Base-by-base conservation (phyloP, 1,140 invertebrate genomes). In the Lethocerus indicus region DNA sequence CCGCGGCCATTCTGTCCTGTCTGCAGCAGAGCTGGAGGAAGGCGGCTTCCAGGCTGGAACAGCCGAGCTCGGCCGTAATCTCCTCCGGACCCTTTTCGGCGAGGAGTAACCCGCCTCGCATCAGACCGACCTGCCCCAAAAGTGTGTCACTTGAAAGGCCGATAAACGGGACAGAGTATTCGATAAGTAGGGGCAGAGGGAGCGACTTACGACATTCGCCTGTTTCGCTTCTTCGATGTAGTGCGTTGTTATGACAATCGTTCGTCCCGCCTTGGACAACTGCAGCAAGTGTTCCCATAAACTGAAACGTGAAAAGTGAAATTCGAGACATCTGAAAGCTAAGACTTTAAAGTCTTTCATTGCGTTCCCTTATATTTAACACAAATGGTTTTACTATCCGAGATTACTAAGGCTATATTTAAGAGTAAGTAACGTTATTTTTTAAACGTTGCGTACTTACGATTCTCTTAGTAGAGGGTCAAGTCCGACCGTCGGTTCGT, bases 191-290 rank as follows among this genome's bases (percentile, higher is more conserved):
- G 2, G 1, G 5, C 23, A 4, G 16, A 42, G 21, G 2, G 2
- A 12, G 3, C 13, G 27, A 28, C 42, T 65, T 70, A 89, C 87
- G 68, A 71, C 78, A 63, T 88, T 69, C 14, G 87, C 83, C 61
- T 87, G 78, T 58, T 79, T 75, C 2, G 87, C 79, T 67, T 95
- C 90, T 60, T 94, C 89, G 39, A 93, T 90, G 58, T 94, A 95
- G 68, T 95, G 90, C 13, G 90, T 95, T 1, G 90, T 95, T 43
- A 95, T 90, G 32, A 95, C 78, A 24, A 86, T 72, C 1, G 81
- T 76, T 25, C 76, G 79, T 7, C 64, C 58, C 26, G 61, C 63
- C 42, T 57, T 58, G 26, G 72, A 65, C 32, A 77, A 63, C 16
- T 66, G 64, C 7, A 73, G 57, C 32, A 77, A 57, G 57, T 78